These are phyloP conservation scores for Agapornis roseicollis DNA, from an alignment of 2,113 vertebrate species.

Conservation along the genomic window DNA sequence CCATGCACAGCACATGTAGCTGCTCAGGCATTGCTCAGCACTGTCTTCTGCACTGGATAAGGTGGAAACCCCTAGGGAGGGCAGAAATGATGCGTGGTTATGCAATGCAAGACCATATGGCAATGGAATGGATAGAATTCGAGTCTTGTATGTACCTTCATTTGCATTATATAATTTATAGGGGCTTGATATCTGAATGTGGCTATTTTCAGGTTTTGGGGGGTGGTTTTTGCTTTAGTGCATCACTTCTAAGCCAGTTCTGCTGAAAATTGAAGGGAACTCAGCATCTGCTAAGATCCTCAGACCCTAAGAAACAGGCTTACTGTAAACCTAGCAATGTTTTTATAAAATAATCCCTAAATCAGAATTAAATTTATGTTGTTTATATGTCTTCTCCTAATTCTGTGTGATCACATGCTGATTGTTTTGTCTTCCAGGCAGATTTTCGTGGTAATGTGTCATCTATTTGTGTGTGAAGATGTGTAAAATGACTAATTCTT, in stretches of 20 bases:
- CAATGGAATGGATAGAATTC: not conserved
- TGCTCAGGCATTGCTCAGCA: not conserved
- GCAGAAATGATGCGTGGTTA: not conserved
- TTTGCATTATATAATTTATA: not conserved
- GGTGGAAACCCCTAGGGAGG: not conserved
- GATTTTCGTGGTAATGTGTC: conserved; percentile 30
- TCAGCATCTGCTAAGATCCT: not conserved
- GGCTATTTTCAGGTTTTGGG: not conserved
- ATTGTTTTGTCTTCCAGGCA: conserved; percentile 24
- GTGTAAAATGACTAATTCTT: conserved; percentile 48
- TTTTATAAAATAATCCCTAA: not conserved
- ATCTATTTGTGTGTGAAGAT: conserved; percentile 34
- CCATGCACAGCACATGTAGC: rapidly evolving
- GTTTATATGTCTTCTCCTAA: not conserved
- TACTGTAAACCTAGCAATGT: not conserved
- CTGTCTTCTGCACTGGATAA: rapidly evolving
- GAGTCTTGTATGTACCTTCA: rapidly evolving
- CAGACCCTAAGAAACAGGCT: not conserved
- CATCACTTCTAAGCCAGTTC: not conserved
- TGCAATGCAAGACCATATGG: not conserved
- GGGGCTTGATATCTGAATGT: not conserved
- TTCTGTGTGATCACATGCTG: not conserved
- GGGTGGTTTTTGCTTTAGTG: not conserved
- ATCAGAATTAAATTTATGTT: not conserved
- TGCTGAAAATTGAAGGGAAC: not conserved